These are phyloP conservation scores for Malurus leucopterus DNA, from an alignment of 2,797 vertebrate species.

Conservation along the genomic window DNA sequence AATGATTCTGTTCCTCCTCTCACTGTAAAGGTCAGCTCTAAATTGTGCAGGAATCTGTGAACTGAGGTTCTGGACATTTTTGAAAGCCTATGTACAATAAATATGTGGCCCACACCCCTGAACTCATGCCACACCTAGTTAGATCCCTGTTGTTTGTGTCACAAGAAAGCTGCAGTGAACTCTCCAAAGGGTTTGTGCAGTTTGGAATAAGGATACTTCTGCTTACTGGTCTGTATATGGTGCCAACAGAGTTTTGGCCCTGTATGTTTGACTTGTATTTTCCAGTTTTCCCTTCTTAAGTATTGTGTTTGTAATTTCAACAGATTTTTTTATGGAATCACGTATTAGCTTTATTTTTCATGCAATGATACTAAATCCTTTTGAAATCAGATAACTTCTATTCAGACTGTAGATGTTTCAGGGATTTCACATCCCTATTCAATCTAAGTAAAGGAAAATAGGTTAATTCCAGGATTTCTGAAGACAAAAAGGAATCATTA, in stretches of 20 bases:
- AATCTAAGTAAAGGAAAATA: constrained; percentile 17
- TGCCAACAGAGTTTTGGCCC: constrained; percentile 24
- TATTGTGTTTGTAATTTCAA: constrained; percentile 25
- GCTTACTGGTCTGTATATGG: not conserved
- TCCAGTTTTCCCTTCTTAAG: constrained; percentile 23
- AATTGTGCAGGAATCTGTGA: not conserved
- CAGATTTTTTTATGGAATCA: constrained; percentile 5
- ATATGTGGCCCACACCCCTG: constrained; percentile 20
- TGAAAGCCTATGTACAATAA: not conserved
- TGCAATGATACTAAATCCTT: not conserved
- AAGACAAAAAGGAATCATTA: not conserved
- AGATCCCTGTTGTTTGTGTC: constrained; percentile 2
- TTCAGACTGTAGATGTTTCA: constrained; percentile 13
- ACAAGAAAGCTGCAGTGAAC: not conserved
- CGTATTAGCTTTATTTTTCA: constrained; percentile 38
- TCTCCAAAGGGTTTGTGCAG: not conserved
- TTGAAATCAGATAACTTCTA: constrained; percentile 24
- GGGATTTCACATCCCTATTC: constrained; percentile 26
- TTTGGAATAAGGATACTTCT: not conserved
- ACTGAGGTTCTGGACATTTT: not conserved
- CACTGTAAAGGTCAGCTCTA: not conserved
- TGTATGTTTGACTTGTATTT: constrained; percentile 11
- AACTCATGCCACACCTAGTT: constrained; percentile 7
- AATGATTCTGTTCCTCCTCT: not conserved
- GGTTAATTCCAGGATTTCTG: constrained; percentile 35